These are phyloP conservation scores for Sebastes itinus DNA, from an alignment of 2,797 vertebrate species.

Conservation along the genomic window DNA sequence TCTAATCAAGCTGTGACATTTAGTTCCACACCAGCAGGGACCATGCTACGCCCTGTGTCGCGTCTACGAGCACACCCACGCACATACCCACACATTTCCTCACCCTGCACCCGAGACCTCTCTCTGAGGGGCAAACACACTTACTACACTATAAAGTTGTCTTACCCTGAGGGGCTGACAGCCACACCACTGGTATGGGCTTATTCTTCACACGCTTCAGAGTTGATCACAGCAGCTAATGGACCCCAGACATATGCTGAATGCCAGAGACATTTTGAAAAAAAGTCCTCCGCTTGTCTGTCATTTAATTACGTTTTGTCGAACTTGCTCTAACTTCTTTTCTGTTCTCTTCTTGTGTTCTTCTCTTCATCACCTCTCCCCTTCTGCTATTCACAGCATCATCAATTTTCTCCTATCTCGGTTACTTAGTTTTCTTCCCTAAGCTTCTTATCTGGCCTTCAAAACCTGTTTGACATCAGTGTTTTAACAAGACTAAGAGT, in stretches of 20 bases:
- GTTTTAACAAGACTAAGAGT: background rate
- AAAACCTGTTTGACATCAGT: background rate
- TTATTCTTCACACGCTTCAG: slow-evolving; percentile 33
- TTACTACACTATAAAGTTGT: slow-evolving; percentile 45
- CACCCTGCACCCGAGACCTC: slow-evolving; percentile 12
- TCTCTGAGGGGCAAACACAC: slow-evolving; percentile 36
- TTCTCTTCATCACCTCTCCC: background rate
- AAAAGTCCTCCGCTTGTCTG: background rate
- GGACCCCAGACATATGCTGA: slow-evolving; percentile 11
- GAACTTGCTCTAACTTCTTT: background rate
- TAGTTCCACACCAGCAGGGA: slow-evolving; percentile 57
- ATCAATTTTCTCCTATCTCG: background rate
- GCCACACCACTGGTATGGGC: slow-evolving; percentile 25
- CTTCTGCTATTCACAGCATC: background rate
- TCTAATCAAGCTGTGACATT: slow-evolving; percentile 74
- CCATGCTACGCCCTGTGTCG: slow-evolving; percentile 19
- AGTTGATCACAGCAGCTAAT: slow-evolving; percentile 47
- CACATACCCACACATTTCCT: slow-evolving; percentile 42
- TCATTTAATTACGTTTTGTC: slow-evolving; percentile 2
- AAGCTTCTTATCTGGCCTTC: background rate
- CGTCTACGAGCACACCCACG: slow-evolving; percentile 5
- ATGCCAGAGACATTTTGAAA: slow-evolving; percentile 5
- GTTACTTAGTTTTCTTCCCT: background rate
- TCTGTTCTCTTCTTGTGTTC: background rate
- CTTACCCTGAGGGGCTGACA: slow-evolving; percentile 39